Evolutionary conservation across 2,888 invertebrate genomes (phyloP).

Genomic region (Gonocerus acuteangulatus): DNA sequence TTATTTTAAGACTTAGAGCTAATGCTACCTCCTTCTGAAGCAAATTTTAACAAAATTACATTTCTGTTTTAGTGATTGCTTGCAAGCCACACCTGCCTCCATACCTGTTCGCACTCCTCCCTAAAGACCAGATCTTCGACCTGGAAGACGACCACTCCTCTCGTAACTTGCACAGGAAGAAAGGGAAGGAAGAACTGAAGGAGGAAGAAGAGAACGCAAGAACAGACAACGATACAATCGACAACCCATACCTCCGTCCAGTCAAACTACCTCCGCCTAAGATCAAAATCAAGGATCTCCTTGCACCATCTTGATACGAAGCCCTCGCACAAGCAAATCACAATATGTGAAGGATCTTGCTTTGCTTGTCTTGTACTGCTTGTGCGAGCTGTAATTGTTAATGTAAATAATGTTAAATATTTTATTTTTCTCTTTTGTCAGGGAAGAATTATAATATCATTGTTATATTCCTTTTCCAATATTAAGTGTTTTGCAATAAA

Average conservation of each 20-base stretch:
- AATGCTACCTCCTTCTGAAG: too few relatives aligned
- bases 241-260: slow-evolving; percentile 64
- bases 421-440: too few relatives aligned
- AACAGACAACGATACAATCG: slow-evolving; percentile 52
- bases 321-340: background rate
- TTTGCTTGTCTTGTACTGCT: too few relatives aligned
- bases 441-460: too few relatives aligned
- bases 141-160: slow-evolving; percentile 68
- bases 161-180: slow-evolving; percentile 40
- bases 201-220: slow-evolving; percentile 47
- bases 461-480: too few relatives aligned
- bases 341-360: background rate
- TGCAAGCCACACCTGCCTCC: slow-evolving; percentile 76
- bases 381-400: background rate
- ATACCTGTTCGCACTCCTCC: slow-evolving; percentile 76
- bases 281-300: slow-evolving; percentile 37
- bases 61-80: slow-evolving; percentile 65
- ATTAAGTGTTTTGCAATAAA: too few relatives aligned
- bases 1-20: too few relatives aligned
- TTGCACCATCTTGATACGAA: slow-evolving; percentile 6
- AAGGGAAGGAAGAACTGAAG: slow-evolving; percentile 44
- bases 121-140: slow-evolving; percentile 91
- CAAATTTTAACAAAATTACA: background rate
- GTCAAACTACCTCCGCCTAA: slow-evolving; percentile 46
- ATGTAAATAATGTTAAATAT: background rate